Evolutionary conservation across 2,797 vertebrate species (phyloP), one percentile per base, ranked within the genome.

Genomic region (Pangasius larnaudii): DNA sequence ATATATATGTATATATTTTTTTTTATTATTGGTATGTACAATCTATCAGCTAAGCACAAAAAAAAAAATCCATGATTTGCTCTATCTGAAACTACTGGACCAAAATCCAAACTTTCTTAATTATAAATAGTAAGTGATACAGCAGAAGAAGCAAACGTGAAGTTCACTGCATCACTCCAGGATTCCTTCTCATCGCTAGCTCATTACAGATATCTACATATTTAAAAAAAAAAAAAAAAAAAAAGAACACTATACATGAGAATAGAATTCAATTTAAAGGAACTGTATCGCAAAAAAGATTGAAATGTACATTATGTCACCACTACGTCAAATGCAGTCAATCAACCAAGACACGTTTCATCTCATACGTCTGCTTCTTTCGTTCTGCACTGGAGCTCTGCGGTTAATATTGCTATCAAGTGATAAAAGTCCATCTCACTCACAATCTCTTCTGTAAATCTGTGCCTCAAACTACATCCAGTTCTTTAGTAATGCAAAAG

Each of bases 241-340:
- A 95, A 92, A 90, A 95, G 95, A 89, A 83, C 39, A 93, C 95
- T 96, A 96, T 96, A 97, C 95, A 97, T 93, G 95, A 96, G 95
- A 97, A 95, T 95, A 96, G 95, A 96, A 96, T 95, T 96, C 95
- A 95, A 96, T 96, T 96, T 95, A 96, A 69, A 58, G 36, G 9
- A 72, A 74, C 53, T 30, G 16, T 84, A 30, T 51, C 4, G 46
- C 27, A 67, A 51, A 51, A 51, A 27, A 33, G 33, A 16, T 33
- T 4, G 19, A 36, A 69, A 69, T 84, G 61, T 65, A 84, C 81
- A 84, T 30, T 49, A 63, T 30, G 27, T 67, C 61, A 11, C 42
- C 81, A 33, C 61, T 22, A 33, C 16, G 3, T 30, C 81, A 22
- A 33, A 84, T 18, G n/a, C 61, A 67, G 42, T 67, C 42, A 19